Conservation (phyloP, 1,140 invertebrate genomes). For the Drosophila aff. region DNA sequence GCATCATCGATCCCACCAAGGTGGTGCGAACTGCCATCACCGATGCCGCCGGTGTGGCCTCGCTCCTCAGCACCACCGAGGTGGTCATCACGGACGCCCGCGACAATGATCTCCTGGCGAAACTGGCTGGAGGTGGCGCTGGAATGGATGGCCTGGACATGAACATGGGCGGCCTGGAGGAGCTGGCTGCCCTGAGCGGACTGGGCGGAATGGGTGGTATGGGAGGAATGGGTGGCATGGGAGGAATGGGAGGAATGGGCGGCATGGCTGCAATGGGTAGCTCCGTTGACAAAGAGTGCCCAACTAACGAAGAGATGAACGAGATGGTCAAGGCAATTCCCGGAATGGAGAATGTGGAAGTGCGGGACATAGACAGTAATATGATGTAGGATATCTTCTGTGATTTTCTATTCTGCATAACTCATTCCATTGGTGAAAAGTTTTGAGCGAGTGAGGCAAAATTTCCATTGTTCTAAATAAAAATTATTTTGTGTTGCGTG, state of each 20-base stretch:
- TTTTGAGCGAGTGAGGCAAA: neutral
- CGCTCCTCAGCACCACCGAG: conserved; percentile 98
- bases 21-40: conserved; percentile 98
- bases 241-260: conserved; percentile 31
- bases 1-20: conserved; percentile 99
- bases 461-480: conserved; percentile 1
- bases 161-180: conserved; percentile 53
- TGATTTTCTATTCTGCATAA: neutral
- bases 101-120: conserved; percentile 90
- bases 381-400: conserved; percentile 7
- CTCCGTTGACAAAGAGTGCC: neutral
- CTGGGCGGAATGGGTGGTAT: conserved; percentile 48
- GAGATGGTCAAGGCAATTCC: conserved; percentile 62
- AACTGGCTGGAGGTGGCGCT: conserved; percentile 65
- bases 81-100: conserved; percentile 97
- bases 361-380: conserved; percentile 60
- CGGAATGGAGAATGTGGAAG: conserved; percentile 69
- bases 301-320: conserved; percentile 50
- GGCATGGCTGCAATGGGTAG: neutral
- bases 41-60: conserved; percentile 99
- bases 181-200: conserved; percentile 47
- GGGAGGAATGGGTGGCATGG: conserved; percentile 44
- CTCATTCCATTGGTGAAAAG: neutral
- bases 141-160: conserved; percentile 58
- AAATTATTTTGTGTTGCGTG: neutral